Evolutionary conservation across 2,797 vertebrate species (phyloP).

Genomic region (Arnoldichthys spilopterus): DNA sequence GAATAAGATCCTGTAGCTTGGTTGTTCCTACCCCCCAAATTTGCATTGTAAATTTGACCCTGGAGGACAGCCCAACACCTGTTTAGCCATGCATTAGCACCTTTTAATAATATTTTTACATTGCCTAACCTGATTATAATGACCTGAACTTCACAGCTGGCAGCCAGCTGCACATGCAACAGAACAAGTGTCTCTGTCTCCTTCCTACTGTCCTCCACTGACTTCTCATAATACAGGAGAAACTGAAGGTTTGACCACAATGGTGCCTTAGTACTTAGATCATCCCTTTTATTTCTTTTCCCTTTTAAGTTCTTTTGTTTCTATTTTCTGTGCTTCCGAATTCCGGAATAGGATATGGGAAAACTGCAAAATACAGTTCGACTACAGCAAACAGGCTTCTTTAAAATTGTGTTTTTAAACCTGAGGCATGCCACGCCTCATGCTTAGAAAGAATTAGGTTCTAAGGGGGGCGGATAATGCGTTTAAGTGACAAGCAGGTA

Average conservation of each 20-base stretch:
- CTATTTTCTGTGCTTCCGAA: background rate
- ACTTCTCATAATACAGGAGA: background rate
- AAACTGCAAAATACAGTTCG: no score
- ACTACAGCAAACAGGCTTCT: no score
- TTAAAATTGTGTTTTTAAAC: no score
- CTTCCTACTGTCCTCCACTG: background rate
- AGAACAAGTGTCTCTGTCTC: conserved; percentile 25
- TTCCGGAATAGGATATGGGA: no score
- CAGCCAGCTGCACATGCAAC: background rate
- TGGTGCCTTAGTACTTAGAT: background rate
- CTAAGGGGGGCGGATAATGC: no score
- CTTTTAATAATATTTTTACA: conserved; percentile 59
- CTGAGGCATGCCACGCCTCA: no score
- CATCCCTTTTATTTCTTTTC: background rate
- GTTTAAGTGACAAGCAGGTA: no score
- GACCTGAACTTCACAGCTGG: conserved; percentile 36
- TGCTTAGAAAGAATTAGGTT: no score
- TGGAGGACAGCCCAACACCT: conserved; percentile 60
- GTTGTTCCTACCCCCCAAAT: conserved; percentile 38
- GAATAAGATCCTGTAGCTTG: conserved; percentile 21
- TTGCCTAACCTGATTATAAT: conserved; percentile 46
- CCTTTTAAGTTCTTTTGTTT: background rate
- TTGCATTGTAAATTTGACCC: conserved; percentile 62
- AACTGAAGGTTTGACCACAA: background rate
- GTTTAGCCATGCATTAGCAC: conserved; percentile 62